Base-by-base conservation (phyloP, 2,888 invertebrate genomes). In the Lamellibrachia satsuma region DNA sequence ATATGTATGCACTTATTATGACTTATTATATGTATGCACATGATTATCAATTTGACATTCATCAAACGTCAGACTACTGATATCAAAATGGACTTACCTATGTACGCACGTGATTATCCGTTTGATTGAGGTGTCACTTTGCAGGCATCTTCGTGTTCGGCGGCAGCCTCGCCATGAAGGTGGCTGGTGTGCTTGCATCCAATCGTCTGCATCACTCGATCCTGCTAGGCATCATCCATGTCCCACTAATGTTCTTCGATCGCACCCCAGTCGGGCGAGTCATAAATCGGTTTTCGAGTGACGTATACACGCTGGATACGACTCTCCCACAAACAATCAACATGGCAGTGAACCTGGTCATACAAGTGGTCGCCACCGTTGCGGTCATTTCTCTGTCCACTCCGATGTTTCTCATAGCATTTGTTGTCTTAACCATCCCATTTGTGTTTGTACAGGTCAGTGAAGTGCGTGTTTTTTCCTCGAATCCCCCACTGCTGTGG, bases 391-490 rank as follows among this genome's bases (percentile, higher is more conserved):
- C 94, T 60, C 93, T 94, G 92, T 94, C 94, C 55, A 95, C 95
- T 11, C 95, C 95, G 7, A 92, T 93, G 75, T 95, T 95, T 92
- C 92, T 95, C n/a, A 90, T 93, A 51, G 93, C 94, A 15, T 39
- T 94, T 1, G 39, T 95, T 22, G 95, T 95, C 22, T 92, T 95
- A 6, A 93, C 93, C 8, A 91, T 95, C n/a, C 51, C 95, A 52
- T 96, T 95, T 92, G 90, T 94, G 22, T 92, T 95, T 39, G 93
- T 95, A 15, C 96, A 96, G 95, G 95, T 95, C 93, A 94, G 93
- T 94, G 22, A 15, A 75, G 90, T 75, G 75, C 22, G 15, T 22
- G 6, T 75, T 11, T 75, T 3, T 15, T 15, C 75, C 75, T 75
- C 75, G n/a, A 22, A n/a, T 75, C n/a, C 75, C 15, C 75, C 11